These are phyloP conservation scores for Cheilosia vulpina DNA, from an alignment of 2,888 invertebrate genomes.

Conservation along the genomic window DNA sequence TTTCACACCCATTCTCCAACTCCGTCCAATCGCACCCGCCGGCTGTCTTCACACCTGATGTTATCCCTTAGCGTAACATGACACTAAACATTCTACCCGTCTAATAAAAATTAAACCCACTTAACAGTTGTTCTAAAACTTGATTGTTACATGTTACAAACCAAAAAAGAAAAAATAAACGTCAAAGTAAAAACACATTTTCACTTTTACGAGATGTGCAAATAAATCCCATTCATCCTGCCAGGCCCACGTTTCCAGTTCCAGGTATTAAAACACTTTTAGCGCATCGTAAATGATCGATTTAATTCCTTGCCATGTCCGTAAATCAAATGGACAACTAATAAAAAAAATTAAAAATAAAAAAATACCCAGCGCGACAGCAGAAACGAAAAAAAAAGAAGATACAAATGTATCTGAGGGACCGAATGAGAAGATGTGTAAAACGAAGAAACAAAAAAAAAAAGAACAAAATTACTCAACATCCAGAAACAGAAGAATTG, in stretches of 20 bases:
- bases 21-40: not conserved
- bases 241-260: conserved; percentile 3
- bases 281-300: conserved; percentile 68
- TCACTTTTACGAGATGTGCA: conserved; percentile 38
- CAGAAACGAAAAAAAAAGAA: conserved; percentile 9
- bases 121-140: conserved; percentile 45
- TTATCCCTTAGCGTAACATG: not conserved
- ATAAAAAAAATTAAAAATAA: conserved; percentile 3
- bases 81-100: conserved; percentile 2
- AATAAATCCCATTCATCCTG: conserved; percentile 51
- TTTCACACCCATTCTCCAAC: not conserved
- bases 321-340: conserved; percentile 57
- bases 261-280: conserved; percentile 58
- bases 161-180: not conserved
- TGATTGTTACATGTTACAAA: conserved; percentile 18
- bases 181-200: not conserved
- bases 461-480: not conserved
- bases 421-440: conserved; percentile 13
- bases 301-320: conserved; percentile 52
- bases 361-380: not conserved
- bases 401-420: conserved; percentile 4
- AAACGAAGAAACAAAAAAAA: not conserved
- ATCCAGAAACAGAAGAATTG: conserved; percentile 34
- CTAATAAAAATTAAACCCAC: conserved; percentile 22
- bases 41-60: not conserved